Evolutionary conservation across 1,140 invertebrate genomes (phyloP), one percentile per base, ranked within the genome.

Genomic region (Hylaeus anthracinus): DNA sequence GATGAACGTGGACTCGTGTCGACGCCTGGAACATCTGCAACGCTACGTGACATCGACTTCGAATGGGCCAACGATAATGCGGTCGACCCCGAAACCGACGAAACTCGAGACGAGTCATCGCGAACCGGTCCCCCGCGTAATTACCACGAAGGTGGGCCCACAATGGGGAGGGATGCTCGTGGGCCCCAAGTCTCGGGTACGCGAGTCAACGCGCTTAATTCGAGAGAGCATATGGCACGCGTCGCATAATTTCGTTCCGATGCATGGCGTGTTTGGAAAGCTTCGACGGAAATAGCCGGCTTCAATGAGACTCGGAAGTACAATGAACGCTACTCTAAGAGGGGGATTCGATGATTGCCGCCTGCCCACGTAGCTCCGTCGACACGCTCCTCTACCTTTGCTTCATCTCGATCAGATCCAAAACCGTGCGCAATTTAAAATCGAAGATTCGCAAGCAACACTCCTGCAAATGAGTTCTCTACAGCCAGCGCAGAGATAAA

Each of bases 161-260:
- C 9, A 39, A 15, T 1, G 9, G 12, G 45, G 14, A 14, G 15
- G 26, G 5, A 4, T 0, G 3, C 14, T 56, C n/a, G 74, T 9
- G 2, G 45, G 43, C 26, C 1, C 60, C n/a, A 72, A 72, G 15
- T 26, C 8, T 55, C 8, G 45, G 26, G 37, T 39, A 69, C 43
- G 37, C 39, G 14, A 67, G 8, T 6, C 8, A 45, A 12, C 39
- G 10, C 64, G n/a, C 12, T 79, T 55, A 43, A 79, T 79, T 79
- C 60, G 82, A 26, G 67, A 64, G 71, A 69, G 72, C 83, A 85
- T 85, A 84, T 84, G 83, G 83, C 84, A 85, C 83, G 83, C 64
- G 84, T 82, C 79, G 72, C 48, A 71, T 81, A 82, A 85, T 85
- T 85, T 67, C 69, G 72, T 74, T 81, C 69, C 63, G 73, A 79